A percentile compares a stretch with the other conserved stretches of the same genome.
Evolutionary conservation across 1,140 invertebrate genomes (phyloP).

Genomic region (Drosophila pectinifera): DNA sequence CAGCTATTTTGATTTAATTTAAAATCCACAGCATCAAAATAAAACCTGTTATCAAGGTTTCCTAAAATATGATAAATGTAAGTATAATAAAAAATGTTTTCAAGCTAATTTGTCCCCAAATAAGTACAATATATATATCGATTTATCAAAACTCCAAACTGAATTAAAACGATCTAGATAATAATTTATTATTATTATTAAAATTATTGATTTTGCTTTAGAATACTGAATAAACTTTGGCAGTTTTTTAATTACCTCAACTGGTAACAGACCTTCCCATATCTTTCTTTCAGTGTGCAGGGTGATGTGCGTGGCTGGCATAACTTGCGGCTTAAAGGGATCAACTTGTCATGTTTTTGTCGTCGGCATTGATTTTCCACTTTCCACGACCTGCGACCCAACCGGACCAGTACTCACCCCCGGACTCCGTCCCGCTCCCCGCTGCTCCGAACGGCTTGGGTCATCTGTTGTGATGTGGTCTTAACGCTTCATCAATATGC

Average conservation of each 20-base stretch:
- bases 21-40: too few species aligned
- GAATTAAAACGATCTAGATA: too few species aligned
- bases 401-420: slow-evolving; percentile 18
- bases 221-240: neutral
- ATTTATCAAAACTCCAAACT: too few species aligned
- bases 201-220: neutral
- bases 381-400: slow-evolving; percentile 55
- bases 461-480: slow-evolving; percentile 68
- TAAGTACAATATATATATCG: too few species aligned
- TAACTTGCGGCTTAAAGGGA: slow-evolving; percentile 83
- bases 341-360: slow-evolving; percentile 81
- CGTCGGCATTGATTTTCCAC: slow-evolving; percentile 82
- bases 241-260: too few species aligned
- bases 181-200: too few species aligned
- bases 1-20: too few species aligned
- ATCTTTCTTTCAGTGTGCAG: slow-evolving; percentile 12
- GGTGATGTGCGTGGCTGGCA: slow-evolving; percentile 76
- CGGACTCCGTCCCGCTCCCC: neutral
- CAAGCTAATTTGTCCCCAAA: too few species aligned
- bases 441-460: slow-evolving; percentile 32
- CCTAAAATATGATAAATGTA: too few species aligned
- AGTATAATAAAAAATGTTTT: too few species aligned
- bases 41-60: too few species aligned
- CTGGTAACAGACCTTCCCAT: neutral
- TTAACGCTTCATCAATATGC: slow-evolving; percentile 84